These are phyloP conservation scores for Mastigias papua DNA, from an alignment of 30 jellyfish, hydroid and myxozoan species.

Conservation along the genomic window DNA sequence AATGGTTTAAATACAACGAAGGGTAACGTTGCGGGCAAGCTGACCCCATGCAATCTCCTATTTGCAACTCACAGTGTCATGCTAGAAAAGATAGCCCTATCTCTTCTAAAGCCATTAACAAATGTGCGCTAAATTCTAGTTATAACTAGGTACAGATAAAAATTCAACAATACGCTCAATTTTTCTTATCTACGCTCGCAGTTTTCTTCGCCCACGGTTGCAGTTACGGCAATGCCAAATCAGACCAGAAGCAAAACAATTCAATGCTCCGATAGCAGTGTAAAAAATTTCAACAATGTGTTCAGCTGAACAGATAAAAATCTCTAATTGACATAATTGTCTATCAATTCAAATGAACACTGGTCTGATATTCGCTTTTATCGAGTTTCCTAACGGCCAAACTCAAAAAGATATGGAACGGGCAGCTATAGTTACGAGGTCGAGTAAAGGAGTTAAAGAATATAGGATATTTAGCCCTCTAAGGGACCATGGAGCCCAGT, in stretches of 20 bases:
- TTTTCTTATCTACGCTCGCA: background rate
- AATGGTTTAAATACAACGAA: too few relatives aligned
- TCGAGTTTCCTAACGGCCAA: background rate
- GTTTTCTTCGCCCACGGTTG: background rate
- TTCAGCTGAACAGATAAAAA: background rate
- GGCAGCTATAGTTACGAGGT: too few relatives aligned
- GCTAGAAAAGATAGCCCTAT: background rate
- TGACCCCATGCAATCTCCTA: too few relatives aligned
- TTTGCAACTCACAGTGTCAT: too few relatives aligned
- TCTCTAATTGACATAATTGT: background rate
- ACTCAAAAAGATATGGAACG: too few relatives aligned
- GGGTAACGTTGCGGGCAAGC: too few relatives aligned
- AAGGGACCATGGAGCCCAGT: too few relatives aligned
- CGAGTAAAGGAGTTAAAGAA: too few relatives aligned
- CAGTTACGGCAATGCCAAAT: background rate
- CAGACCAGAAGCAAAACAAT: background rate
- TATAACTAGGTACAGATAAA: background rate
- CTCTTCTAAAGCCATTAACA: background rate
- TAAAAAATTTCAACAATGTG: background rate
- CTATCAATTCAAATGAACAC: background rate
- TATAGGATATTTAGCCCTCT: too few relatives aligned
- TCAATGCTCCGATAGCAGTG: background rate
- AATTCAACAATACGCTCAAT: background rate
- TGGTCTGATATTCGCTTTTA: background rate
- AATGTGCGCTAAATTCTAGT: background rate